A percentile compares a stretch with the other conserved stretches of the same genome.
Conservation (phyloP, 2,888 invertebrate genomes). For the Coelogynopora nodosa region DNA sequence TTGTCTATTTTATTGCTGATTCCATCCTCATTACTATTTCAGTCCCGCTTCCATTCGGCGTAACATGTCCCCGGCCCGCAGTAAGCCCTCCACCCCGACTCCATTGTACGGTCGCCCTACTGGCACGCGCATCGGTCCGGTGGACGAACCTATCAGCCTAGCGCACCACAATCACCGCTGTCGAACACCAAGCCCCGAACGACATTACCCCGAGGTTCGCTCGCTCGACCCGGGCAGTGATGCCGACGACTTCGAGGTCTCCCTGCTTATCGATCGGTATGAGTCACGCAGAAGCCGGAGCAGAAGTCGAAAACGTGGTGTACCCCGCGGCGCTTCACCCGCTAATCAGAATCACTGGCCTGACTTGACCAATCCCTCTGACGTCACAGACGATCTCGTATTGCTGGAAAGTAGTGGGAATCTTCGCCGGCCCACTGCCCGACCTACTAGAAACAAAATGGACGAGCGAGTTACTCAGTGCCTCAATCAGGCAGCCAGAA, state of each 20-base stretch:
- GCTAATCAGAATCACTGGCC: too few relatives aligned
- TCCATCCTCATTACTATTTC: not conserved
- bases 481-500: too few relatives aligned
- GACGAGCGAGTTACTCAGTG: too few relatives aligned
- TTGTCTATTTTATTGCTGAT: too few relatives aligned
- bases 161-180: not conserved
- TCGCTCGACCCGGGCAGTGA: not conserved
- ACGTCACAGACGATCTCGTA: too few relatives aligned
- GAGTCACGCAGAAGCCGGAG: too few relatives aligned
- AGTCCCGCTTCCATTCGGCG: not conserved
- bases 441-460: too few relatives aligned
- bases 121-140: not conserved
- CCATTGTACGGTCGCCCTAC: not conserved
- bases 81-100: not conserved
- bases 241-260: not conserved
- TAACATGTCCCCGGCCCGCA: not conserved
- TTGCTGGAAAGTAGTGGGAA: too few relatives aligned
- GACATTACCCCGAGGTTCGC: not conserved
- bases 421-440: too few relatives aligned
- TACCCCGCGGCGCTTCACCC: too few relatives aligned
- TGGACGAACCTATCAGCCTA: not conserved
- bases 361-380: too few relatives aligned
- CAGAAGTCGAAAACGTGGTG: too few relatives aligned
- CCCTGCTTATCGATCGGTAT: not conserved
- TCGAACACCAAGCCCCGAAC: not conserved